Evolutionary conservation across 2,113 vertebrate species (phyloP), one percentile per base, ranked within the genome.

Genomic region (Calonectris borealis): DNA sequence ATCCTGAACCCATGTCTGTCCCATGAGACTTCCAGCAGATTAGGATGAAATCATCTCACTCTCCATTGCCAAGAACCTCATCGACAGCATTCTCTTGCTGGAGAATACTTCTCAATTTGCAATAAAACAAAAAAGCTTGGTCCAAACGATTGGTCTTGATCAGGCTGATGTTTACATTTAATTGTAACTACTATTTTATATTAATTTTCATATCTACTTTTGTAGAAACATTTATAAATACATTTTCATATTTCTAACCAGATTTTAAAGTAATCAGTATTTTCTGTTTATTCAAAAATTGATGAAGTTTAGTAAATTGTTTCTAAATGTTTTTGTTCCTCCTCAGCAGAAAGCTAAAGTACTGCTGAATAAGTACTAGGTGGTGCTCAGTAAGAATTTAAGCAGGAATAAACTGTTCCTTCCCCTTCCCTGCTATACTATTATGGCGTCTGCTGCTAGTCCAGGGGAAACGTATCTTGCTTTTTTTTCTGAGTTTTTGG

Each of bases 401-500:
- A 62, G 10, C 31, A 72, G 49, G 24, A 80, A 10, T 75, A 75
- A 76, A 40, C 3, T 13, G 7, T n/a, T 80, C 31, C 25, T 84
- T 91, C 51, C 18, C 17, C 21, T 85, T 76, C 24, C 24, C n/a
- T 83, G 11, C 4, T 64, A 31, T 44, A 6, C 7, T 71, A 11
- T 57, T 51, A 32, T 10, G 9, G 7, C 46, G 32, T 62, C 31
- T 62, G 48, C 11, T 72, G 21, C 7, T 83, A 34, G 40, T n/a
- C 40, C 20, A 42, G 19, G 10, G 10, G 5, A 86, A 91, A 68
- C 0, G 0, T 21, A 22, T 4, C 2, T 7, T 27, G 21, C 10
- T 22, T 46, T 6, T 25, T 65, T 3, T 1, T 3, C 7, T 46
- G 8, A 61, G 7, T n/a, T 84, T 87, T 77, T 52, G 7, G 6